A percentile compares a stretch with the other conserved stretches of the same genome.
Conservation (phyloP, 2,888 invertebrate species). For the Drosophila formosana region DNA sequence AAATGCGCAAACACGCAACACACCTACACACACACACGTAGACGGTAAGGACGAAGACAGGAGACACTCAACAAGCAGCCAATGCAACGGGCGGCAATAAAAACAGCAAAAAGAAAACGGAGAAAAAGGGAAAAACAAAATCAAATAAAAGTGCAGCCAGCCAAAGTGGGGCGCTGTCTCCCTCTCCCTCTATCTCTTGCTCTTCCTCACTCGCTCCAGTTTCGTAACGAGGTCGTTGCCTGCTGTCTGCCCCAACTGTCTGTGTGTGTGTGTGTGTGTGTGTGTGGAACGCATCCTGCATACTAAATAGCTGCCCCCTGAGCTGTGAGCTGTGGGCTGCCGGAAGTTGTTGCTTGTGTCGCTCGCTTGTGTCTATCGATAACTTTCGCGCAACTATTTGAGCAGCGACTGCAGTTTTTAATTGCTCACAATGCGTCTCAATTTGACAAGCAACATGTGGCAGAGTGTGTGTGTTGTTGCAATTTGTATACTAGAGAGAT, state of each 20-base stretch:
- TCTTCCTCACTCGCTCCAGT: slow-evolving; percentile 56
- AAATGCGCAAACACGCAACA: slow-evolving; percentile 78
- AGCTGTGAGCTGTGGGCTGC: slow-evolving; percentile 41
- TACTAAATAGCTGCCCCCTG: slow-evolving; percentile 67
- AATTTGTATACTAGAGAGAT: slow-evolving; percentile 17
- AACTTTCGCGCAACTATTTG: slow-evolving; percentile 69
- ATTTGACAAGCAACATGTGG: slow-evolving; percentile 79
- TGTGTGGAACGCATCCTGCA: slow-evolving; percentile 68
- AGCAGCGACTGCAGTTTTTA: slow-evolving; percentile 63
- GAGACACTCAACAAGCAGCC: slow-evolving; percentile 16
- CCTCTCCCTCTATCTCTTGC: not conserved
- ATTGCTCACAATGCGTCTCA: slow-evolving; percentile 69
- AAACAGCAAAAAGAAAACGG: slow-evolving; percentile 7
- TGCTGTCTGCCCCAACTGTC: slow-evolving; percentile 27
- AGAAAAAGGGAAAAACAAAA: slow-evolving; percentile 16
- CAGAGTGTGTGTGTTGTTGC: slow-evolving; percentile 9
- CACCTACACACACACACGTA: slow-evolving; percentile 45
- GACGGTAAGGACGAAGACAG: slow-evolving; percentile 24
- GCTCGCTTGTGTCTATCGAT: slow-evolving; percentile 50
- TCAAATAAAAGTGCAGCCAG: slow-evolving; percentile 56
- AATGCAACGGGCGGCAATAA: slow-evolving; percentile 30
- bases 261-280: slow-evolving; percentile 29
- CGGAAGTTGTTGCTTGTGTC: slow-evolving; percentile 54
- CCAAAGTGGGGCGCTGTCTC: slow-evolving; percentile 47
- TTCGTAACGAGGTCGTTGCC: slow-evolving; percentile 79